Conservation (phyloP, 2,113 vertebrate genomes). For the Ardeotis arabs region DNA sequence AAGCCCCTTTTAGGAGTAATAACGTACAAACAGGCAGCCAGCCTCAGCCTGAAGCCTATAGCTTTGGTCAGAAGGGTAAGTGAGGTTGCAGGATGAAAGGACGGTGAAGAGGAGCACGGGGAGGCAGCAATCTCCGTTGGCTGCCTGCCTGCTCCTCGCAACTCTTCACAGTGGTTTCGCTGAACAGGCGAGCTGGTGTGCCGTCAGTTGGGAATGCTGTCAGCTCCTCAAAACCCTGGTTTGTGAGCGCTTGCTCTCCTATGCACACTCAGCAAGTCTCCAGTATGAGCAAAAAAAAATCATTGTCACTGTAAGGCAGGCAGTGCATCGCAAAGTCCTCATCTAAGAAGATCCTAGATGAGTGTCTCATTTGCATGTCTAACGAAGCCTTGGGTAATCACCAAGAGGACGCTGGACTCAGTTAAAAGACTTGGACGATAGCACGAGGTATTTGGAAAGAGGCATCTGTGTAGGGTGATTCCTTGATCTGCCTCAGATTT, state of each 20-base stretch:
- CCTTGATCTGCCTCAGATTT: constrained; percentile 54
- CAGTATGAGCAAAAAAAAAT: not conserved
- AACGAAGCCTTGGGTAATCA: constrained; percentile 67
- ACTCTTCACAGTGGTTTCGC: not conserved
- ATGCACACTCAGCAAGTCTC: constrained; percentile 17
- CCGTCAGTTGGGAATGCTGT: not conserved
- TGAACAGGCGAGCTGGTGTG: not conserved
- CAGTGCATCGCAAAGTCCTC: not conserved
- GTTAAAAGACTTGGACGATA: constrained; percentile 65
- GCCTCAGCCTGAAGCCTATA: not conserved
- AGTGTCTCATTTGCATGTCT: constrained; percentile 66
- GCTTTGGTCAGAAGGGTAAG: not conserved
- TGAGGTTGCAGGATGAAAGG: not conserved
- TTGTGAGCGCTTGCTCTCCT: not conserved
- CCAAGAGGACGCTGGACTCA: constrained; percentile 52
- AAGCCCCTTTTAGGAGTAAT: not conserved
- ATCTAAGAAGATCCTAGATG: constrained; percentile 36
- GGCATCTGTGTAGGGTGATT: constrained; percentile 9
- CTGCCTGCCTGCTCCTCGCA: constrained; percentile 3
- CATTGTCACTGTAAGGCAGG: constrained; percentile 23
- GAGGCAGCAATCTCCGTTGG: not conserved
- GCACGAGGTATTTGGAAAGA: constrained; percentile 49
- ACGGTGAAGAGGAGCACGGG: not conserved
- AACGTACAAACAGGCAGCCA: not conserved
- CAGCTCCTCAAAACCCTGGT: constrained; percentile 14